Evolutionary conservation across 2,888 invertebrate species (phyloP).

Genomic region (Polyploca ridens): DNA sequence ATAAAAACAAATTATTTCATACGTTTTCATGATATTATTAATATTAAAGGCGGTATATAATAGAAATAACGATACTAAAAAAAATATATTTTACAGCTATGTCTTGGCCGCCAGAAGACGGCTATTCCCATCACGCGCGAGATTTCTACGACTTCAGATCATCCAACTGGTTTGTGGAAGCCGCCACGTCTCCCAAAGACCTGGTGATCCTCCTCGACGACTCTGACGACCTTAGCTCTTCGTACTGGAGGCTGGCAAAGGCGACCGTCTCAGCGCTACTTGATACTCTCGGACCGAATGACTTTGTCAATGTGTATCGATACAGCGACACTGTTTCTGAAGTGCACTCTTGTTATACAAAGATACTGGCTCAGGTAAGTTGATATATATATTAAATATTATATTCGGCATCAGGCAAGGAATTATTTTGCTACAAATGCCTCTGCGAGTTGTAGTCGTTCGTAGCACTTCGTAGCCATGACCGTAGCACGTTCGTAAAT

Average conservation of each 20-base stretch:
- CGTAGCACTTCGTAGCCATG: not conserved
- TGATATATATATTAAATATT: not conserved
- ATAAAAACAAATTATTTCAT: no score
- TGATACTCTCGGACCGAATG: conserved; percentile 97
- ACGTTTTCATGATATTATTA: no score
- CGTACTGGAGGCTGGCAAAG: conserved; percentile 93
- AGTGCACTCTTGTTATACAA: conserved; percentile 95
- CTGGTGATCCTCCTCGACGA: conserved; percentile 96
- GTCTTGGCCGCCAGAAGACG: conserved; percentile 93
- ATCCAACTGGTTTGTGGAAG: conserved; percentile 98
- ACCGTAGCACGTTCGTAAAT: not conserved
- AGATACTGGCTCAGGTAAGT: conserved; percentile 93
- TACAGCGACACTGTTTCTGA: conserved; percentile 94
- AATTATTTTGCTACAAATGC: not conserved
- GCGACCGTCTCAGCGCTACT: conserved; percentile 95
- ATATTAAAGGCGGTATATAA: no score
- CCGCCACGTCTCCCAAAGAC: conserved; percentile 98
- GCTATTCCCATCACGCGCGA: conserved; percentile 90
- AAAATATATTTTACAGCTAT: conserved; percentile 81
- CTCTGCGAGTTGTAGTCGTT: not conserved
- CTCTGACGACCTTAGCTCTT: conserved; percentile 94
- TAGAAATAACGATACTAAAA: not conserved
- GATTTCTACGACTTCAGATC: conserved; percentile 97
- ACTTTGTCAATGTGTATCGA: conserved; percentile 97
- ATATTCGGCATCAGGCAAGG: no score